Percentiles rank a stretch among this genome's conserved stretches.
Conservation (phyloP, 2,113 vertebrate genomes). For the Dipodomys stephensi region DNA sequence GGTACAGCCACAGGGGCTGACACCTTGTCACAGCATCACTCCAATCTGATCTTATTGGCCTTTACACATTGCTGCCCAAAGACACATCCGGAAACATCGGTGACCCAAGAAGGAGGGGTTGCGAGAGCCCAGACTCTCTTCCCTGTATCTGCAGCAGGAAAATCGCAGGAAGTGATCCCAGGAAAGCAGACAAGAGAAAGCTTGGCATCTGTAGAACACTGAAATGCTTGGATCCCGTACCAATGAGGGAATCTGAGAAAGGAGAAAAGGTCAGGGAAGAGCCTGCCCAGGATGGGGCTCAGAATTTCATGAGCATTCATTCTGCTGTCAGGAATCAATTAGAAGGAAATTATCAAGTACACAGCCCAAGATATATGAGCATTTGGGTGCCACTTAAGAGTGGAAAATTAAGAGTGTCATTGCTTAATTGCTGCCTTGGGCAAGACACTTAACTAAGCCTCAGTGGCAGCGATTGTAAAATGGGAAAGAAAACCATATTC, state of each 20-base stretch:
- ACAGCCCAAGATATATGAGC: background rate
- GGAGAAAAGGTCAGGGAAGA: background rate
- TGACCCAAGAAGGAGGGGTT: background rate
- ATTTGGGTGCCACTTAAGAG: background rate
- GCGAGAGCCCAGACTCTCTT: background rate
- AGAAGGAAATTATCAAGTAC: background rate
- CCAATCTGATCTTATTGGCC: slow-evolving; percentile 66
- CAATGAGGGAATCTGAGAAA: background rate
- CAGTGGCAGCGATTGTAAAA: background rate
- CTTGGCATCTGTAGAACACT: background rate
- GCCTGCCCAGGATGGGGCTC: background rate
- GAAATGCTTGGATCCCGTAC: background rate
- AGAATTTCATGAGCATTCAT: background rate
- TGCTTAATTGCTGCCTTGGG: too few relatives aligned
- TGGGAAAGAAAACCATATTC: background rate
- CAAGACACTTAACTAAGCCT: background rate
- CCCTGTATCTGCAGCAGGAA: background rate
- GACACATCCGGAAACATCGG: background rate
- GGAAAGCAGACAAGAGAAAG: background rate
- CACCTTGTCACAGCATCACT: slow-evolving; percentile 68
- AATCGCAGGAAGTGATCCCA: background rate
- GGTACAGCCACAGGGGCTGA: slow-evolving; percentile 58
- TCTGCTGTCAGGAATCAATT: background rate
- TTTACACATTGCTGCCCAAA: slow-evolving; percentile 63
- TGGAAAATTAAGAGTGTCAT: background rate